phyloP scores from a whole-genome alignment of 2,888 invertebrate genomes.

The Hybos culiciformis region DNA sequence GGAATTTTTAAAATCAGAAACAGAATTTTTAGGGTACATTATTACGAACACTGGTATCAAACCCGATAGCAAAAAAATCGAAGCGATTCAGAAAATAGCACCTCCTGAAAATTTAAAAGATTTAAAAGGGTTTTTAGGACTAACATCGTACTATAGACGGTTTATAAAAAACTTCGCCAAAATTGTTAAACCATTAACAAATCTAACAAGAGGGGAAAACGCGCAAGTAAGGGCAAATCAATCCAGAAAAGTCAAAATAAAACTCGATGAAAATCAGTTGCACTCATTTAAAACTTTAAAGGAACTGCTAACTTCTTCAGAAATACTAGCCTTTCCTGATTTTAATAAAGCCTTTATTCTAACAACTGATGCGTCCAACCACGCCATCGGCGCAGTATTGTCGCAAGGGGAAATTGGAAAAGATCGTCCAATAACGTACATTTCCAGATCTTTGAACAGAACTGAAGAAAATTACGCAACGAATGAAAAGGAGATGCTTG shows the following conservation, averaged over 20 bases:
- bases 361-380: slow-evolving; percentile 7
- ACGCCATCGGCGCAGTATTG: slow-evolving; percentile 7
- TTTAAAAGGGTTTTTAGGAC: slow-evolving; percentile 11
- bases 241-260: slow-evolving; percentile 11
- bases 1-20: slow-evolving; percentile 10
- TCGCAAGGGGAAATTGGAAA: slow-evolving; percentile 4
- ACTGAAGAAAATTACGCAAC: slow-evolving; percentile 13
- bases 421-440: neutral
- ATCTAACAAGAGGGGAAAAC: slow-evolving; percentile 13
- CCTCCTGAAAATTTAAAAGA: slow-evolving; percentile 11
- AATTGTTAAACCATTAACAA: slow-evolving; percentile 14
- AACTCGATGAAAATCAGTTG: neutral
- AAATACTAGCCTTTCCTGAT: slow-evolving; percentile 6
- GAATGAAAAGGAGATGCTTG: slow-evolving; percentile 11
- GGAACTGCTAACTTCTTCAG: slow-evolving; percentile 4
- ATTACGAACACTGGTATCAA: slow-evolving; percentile 11
- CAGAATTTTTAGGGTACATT: slow-evolving; percentile 12
- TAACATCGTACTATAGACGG: slow-evolving; percentile 12
- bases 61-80: slow-evolving; percentile 8
- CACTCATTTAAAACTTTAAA: slow-evolving; percentile 8
- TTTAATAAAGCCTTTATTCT: slow-evolving; percentile 5
- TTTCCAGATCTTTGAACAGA: slow-evolving; percentile 4
- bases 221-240: slow-evolving; percentile 11
- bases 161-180: slow-evolving; percentile 14
- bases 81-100: slow-evolving; percentile 7